Conservation (phyloP, 2,113 vertebrate species). For the Muntiacus reevesi region DNA sequence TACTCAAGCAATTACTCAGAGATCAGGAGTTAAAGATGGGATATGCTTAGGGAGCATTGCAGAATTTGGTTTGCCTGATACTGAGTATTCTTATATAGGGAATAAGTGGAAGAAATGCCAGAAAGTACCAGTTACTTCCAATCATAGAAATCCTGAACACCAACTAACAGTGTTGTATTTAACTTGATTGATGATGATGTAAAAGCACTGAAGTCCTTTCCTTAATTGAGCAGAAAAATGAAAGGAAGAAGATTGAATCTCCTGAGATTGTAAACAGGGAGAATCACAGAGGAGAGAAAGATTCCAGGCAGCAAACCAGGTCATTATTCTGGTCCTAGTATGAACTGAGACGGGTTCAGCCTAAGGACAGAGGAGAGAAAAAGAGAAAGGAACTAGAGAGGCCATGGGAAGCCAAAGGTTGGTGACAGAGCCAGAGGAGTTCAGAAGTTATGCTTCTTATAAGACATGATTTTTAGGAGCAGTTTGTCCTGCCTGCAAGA, state of each 20-base stretch:
- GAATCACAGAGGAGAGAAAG: not conserved
- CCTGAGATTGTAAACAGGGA: not conserved
- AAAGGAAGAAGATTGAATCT: not conserved
- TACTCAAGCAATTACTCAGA: not conserved
- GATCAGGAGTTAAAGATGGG: not conserved
- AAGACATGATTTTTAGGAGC: not conserved
- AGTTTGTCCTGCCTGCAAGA: not conserved
- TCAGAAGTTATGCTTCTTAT: not conserved
- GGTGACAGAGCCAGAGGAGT: not conserved
- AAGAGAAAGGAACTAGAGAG: not conserved
- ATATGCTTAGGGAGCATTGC: not conserved
- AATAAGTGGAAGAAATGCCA: not conserved
- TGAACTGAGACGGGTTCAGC: not conserved
- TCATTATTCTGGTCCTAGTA: not conserved
- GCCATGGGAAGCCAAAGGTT: not conserved
- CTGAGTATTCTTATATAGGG: not conserved
- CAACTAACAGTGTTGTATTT: not conserved
- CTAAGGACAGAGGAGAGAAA: not conserved
- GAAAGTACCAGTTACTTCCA: not conserved
- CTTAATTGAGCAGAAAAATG: not conserved
- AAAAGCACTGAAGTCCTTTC: not conserved
- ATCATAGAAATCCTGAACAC: not conserved
- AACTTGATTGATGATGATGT: not conserved
- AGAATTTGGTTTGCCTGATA: not conserved
- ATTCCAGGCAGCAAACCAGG: not conserved